Conservation (phyloP, 2,797 vertebrate species). For the Girardinus metallicus region DNA sequence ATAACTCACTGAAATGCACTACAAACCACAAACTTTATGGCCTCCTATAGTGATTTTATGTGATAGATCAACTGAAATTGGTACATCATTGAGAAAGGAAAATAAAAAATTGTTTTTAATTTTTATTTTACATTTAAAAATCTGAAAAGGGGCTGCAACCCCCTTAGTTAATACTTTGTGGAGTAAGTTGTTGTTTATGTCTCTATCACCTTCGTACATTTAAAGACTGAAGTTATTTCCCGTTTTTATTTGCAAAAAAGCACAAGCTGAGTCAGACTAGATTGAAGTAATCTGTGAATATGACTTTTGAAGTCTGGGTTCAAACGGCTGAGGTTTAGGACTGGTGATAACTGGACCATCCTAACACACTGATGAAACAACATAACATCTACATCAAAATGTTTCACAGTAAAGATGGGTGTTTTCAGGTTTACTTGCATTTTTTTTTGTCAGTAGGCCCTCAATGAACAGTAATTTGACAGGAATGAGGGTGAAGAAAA, state of each 20-base stretch:
- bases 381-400: neutral
- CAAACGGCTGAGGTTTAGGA: neutral
- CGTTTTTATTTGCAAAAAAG: neutral
- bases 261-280: too few relatives aligned
- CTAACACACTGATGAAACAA: neutral
- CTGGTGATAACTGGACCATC: neutral
- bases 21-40: neutral
- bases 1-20: neutral
- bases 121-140: neutral
- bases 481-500: too few relatives aligned
- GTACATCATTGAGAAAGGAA: neutral
- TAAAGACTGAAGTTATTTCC: neutral
- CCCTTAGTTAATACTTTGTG: neutral
- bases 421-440: neutral
- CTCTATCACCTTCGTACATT: neutral
- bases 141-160: neutral
- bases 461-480: too few relatives aligned
- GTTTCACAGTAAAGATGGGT: neutral
- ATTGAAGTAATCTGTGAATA: neutral
- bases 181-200: neutral
- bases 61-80: neutral
- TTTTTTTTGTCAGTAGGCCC: too few relatives aligned
- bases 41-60: neutral
- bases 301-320: neutral
- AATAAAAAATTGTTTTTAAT: neutral